A percentile compares a stretch with the other conserved stretches of the same genome.
Conservation (phyloP, 2,113 vertebrate genomes). For the Lynx canadensis region DNA sequence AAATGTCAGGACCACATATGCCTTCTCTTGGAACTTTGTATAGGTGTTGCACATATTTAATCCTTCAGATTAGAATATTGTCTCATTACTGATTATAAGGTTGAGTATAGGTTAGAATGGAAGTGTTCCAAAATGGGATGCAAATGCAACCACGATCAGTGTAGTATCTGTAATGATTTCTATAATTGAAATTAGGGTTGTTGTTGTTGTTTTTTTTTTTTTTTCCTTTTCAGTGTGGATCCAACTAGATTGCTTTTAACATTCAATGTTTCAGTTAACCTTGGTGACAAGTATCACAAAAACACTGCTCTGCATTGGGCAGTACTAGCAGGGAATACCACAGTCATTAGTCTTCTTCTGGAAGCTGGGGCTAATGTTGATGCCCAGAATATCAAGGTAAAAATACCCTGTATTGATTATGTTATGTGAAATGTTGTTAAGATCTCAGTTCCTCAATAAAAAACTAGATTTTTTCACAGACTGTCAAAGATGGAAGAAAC, state of each 20-base stretch:
- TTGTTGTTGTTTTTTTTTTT: constrained; percentile 80
- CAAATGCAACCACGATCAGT: constrained; percentile 55
- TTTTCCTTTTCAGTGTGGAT: constrained; percentile 93
- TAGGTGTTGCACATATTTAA: background rate
- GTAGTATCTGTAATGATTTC: constrained; percentile 74
- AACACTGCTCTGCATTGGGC: constrained; percentile 99
- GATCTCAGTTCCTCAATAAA: background rate
- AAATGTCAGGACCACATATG: background rate
- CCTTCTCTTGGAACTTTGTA: background rate
- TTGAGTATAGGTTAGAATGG: constrained; percentile 49
- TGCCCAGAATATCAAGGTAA: constrained; percentile 98
- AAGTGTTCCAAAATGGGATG: constrained; percentile 42
- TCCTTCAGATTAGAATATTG: background rate
- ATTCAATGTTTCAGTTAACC: constrained; percentile 98
- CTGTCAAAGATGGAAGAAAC: background rate
- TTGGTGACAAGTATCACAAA: constrained; percentile 99
- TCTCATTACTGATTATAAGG: background rate
- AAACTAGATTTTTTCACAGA: background rate
- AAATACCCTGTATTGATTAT: constrained; percentile 9
- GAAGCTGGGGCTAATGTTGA: constrained; percentile 98
- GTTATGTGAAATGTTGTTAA: background rate
- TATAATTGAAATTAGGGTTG: constrained; percentile 79
- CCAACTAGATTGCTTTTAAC: constrained; percentile 97
- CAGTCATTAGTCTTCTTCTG: constrained; percentile 98
- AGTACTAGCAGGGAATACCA: constrained; percentile 98